phyloP scores from a whole-genome alignment of 2,113 vertebrate genomes.

The Trichechus manatus region DNA sequence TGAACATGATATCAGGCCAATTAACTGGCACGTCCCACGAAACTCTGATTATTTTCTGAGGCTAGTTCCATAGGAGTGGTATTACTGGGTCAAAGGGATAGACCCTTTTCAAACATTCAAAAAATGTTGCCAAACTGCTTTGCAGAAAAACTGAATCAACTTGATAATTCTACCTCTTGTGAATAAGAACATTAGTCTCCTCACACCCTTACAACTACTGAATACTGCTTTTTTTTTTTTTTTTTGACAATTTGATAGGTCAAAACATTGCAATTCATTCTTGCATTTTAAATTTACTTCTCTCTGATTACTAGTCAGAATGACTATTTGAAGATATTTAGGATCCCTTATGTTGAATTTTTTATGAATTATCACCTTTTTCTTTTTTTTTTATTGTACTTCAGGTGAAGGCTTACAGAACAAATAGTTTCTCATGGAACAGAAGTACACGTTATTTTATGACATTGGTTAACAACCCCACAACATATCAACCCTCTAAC shows the following conservation, averaged over 20 bases:
- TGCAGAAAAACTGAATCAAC: constrained; percentile 44
- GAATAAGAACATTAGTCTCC: neutral
- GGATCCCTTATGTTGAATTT: neutral
- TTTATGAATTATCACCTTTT: constrained; percentile 36
- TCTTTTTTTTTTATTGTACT: too few species aligned
- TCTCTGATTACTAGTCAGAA: constrained; percentile 17
- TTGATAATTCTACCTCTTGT: neutral
- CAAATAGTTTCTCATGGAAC: too few species aligned
- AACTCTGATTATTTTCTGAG: neutral
- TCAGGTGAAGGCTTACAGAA: too few species aligned
- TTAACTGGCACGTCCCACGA: too few species aligned
- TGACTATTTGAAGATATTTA: neutral
- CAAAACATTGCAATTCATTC: constrained; percentile 6
- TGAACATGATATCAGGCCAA: too few species aligned
- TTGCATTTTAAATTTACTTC: constrained; percentile 48
- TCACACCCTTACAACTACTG: neutral
- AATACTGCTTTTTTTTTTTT: neutral
- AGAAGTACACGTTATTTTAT: too few species aligned
- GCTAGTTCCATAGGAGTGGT: neutral
- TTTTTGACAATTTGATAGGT: constrained; percentile 32
- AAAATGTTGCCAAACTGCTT: neutral
- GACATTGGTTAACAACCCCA: too few species aligned
- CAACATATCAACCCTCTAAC: too few species aligned
- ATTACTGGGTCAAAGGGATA: constrained; percentile 6
- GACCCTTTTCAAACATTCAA: constrained; percentile 12